phyloP scores from a whole-genome alignment of 2,888 invertebrate genomes.

The Xestia c-nigrum region DNA sequence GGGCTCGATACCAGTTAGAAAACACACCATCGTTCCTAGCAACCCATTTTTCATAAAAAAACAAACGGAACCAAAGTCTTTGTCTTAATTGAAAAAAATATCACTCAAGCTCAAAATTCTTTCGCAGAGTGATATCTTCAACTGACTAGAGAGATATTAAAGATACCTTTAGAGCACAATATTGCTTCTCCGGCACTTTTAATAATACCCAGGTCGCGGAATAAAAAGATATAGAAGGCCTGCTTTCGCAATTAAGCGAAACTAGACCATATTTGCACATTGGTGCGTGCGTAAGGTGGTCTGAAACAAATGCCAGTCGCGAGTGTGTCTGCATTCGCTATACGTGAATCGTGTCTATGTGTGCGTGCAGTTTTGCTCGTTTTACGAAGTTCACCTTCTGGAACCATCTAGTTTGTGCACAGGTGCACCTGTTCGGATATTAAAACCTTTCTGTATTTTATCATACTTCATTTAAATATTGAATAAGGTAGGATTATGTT shows the following conservation, averaged over 20 bases:
- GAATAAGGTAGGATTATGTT: slow-evolving; percentile 68
- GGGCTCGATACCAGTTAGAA: background rate
- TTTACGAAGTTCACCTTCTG: slow-evolving; percentile 4
- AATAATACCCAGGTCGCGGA: slow-evolving; percentile 33
- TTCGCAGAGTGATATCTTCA: slow-evolving; percentile 38
- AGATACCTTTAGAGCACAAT: slow-evolving; percentile 43
- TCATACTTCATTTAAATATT: slow-evolving; percentile 73
- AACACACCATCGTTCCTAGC: background rate
- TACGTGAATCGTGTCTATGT: background rate
- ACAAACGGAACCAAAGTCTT: slow-evolving; percentile 18
- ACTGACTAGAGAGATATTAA: slow-evolving; percentile 49
- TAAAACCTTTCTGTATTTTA: slow-evolving; percentile 71
- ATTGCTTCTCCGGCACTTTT: slow-evolving; percentile 48
- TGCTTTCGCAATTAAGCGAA: background rate
- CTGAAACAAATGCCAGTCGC: background rate
- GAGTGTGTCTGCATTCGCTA: background rate
- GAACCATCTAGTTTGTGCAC: background rate
- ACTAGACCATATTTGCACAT: no score
- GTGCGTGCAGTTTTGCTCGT: background rate
- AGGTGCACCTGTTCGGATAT: slow-evolving; percentile 61
- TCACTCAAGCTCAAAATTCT: slow-evolving; percentile 22
- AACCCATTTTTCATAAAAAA: slow-evolving; percentile 30
- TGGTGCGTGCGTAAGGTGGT: background rate
- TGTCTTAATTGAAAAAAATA: slow-evolving; percentile 33
- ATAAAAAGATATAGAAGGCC: slow-evolving; percentile 25